Percentiles rank a stretch among this genome's conserved stretches.
Conservation (phyloP, 2,113 vertebrate genomes). For the Sander lucioperca region DNA sequence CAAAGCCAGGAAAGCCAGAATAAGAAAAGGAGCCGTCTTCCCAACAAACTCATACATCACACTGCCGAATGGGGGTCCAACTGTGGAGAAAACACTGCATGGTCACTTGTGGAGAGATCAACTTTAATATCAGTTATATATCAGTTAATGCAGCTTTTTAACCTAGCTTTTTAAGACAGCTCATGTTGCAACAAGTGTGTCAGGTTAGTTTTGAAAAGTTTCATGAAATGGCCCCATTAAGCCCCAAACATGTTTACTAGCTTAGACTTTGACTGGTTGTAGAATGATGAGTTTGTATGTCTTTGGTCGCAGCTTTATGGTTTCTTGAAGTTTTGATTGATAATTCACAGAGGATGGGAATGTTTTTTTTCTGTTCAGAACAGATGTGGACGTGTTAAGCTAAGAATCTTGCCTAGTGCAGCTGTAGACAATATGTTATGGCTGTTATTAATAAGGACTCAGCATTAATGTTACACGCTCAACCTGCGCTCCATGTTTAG, state of each 20-base stretch:
- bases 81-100: constrained; percentile 74
- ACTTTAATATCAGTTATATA: neutral
- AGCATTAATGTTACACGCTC: too few relatives aligned
- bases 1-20: constrained; percentile 92
- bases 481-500: too few relatives aligned
- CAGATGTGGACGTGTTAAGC: too few relatives aligned
- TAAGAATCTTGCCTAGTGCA: too few relatives aligned
- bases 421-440: too few relatives aligned
- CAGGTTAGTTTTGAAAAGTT: neutral
- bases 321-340: too few relatives aligned
- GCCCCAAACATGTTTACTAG: neutral
- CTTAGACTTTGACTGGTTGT: neutral
- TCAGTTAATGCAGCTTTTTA: neutral
- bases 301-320: too few relatives aligned
- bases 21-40: constrained; percentile 95
- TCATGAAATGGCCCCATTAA: neutral
- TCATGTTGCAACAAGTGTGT: neutral
- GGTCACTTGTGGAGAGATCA: constrained; percentile 2
- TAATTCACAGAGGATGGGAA: too few relatives aligned
- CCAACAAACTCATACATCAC: constrained; percentile 97
- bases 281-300: too few relatives aligned
- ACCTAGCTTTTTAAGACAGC: too few relatives aligned
- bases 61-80: constrained; percentile 97
- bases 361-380: too few relatives aligned
- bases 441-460: too few relatives aligned